Conservation (phyloP, 2,888 invertebrate species). For the Electrophaes corylata region DNA sequence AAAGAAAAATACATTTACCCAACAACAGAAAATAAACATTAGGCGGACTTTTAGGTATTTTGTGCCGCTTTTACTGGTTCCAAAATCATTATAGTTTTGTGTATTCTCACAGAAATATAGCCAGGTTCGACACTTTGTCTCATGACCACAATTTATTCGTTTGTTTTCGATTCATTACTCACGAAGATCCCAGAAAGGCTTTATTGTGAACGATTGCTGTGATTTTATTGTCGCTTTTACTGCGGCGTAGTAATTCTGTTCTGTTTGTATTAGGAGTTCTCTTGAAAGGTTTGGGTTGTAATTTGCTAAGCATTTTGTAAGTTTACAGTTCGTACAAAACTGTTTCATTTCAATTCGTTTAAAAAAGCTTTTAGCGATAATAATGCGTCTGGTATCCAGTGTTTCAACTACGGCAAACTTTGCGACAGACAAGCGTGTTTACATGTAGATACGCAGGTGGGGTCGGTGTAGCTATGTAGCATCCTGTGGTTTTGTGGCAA, state of each 20-base stretch:
- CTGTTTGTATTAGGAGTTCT: slow-evolving; percentile 34
- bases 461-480: not conserved
- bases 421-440: not conserved
- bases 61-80: slow-evolving; percentile 48
- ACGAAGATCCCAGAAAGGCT: slow-evolving; percentile 51
- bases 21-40: too few species aligned
- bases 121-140: slow-evolving; percentile 54
- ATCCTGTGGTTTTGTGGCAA: not conserved
- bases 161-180: slow-evolving; percentile 64
- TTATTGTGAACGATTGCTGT: slow-evolving; percentile 52
- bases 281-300: slow-evolving; percentile 4
- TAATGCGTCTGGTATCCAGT: slow-evolving; percentile 3
- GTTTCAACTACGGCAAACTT: slow-evolving; percentile 6
- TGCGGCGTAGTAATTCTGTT: slow-evolving; percentile 36
- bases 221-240: slow-evolving; percentile 61
- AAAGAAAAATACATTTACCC: too few species aligned
- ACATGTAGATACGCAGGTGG: not conserved
- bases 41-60: too few species aligned
- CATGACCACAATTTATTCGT: slow-evolving; percentile 64
- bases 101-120: slow-evolving; percentile 40
- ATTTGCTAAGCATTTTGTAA: slow-evolving; percentile 7
- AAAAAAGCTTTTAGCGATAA: slow-evolving; percentile 25
- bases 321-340: not conserved
- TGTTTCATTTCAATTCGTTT: slow-evolving; percentile 10
- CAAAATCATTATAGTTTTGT: slow-evolving; percentile 48